phyloP scores from a whole-genome alignment of 2,888 invertebrate species.

The Norana najaformis region DNA sequence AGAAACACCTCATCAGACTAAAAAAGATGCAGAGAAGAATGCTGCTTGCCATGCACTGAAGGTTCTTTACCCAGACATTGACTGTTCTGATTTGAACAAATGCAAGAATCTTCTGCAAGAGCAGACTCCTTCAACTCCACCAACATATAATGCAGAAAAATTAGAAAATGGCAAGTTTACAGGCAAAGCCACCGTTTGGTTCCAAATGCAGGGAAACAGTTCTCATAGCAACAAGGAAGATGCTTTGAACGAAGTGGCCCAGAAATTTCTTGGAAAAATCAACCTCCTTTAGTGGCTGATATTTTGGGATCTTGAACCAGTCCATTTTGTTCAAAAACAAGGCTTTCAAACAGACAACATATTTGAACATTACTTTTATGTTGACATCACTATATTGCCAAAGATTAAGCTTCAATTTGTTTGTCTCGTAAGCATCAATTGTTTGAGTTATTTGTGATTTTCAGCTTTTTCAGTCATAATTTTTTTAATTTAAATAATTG shows the following conservation, averaged over 20 bases:
- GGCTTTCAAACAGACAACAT: neutral
- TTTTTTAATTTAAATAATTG: neutral
- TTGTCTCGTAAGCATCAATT: neutral
- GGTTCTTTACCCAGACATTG: neutral
- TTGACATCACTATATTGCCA: neutral
- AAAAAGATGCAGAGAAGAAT: neutral
- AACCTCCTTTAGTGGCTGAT: neutral
- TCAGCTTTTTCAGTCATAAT: neutral
- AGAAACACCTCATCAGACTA: neutral
- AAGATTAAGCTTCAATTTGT: neutral
- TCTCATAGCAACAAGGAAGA: slow-evolving; percentile 1
- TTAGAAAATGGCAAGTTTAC: neutral
- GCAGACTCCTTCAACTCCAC: neutral
- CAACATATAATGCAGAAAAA: neutral
- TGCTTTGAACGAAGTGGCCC: slow-evolving; percentile 14
- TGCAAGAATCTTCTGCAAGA: slow-evolving; percentile 17
- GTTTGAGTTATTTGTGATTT: neutral
- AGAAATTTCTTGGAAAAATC: neutral
- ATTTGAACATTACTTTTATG: neutral
- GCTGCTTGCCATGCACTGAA: neutral
- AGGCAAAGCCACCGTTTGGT: neutral
- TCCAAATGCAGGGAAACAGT: neutral
- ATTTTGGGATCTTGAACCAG: neutral
- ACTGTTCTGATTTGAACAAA: slow-evolving; percentile 14
- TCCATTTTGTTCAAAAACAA: neutral